Percentiles rank a stretch among this genome's conserved stretches.
Evolutionary conservation across 2,797 vertebrate species (phyloP).

Genomic region (Lepilemur septentrionalis): DNA sequence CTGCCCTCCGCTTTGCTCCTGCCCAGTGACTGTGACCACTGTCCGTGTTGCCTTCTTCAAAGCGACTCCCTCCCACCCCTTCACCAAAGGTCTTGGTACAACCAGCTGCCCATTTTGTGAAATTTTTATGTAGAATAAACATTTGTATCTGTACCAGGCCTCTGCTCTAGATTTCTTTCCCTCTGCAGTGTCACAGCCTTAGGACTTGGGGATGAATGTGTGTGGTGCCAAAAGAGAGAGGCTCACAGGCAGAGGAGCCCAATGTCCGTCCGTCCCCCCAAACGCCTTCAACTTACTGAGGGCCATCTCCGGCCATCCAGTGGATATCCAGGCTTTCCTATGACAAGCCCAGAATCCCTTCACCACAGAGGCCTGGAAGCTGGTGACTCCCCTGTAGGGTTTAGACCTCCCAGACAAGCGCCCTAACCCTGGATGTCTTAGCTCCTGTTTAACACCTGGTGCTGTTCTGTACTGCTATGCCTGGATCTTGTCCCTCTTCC

Average conservation of each 20-base stretch:
- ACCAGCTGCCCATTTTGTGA: conserved; percentile 87
- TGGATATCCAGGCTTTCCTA: not conserved
- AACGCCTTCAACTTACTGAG: not conserved
- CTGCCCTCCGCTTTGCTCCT: conserved; percentile 61
- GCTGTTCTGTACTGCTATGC: not conserved
- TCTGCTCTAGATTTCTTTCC: not conserved
- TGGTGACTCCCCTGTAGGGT: no score
- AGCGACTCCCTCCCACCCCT: conserved; percentile 16
- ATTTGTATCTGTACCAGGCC: conserved; percentile 84
- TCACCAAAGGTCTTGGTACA: conserved; percentile 84
- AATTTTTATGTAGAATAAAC: conserved; percentile 90
- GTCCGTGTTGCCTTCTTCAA: conserved; percentile 75
- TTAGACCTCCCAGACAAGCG: not conserved
- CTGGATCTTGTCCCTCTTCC: not conserved
- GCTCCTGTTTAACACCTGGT: not conserved
- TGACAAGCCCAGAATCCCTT: not conserved
- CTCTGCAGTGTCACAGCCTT: not conserved
- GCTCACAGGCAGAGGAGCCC: not conserved
- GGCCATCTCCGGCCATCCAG: not conserved
- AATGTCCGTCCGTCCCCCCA: fast-evolving
- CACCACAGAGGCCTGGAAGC: not conserved
- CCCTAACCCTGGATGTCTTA: not conserved
- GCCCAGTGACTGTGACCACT: conserved; percentile 75
- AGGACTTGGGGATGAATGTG: not conserved
- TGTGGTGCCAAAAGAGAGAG: not conserved